These are phyloP conservation scores for Eristalis pertinax DNA, from an alignment of 2,888 invertebrate genomes.

Conservation along the genomic window DNA sequence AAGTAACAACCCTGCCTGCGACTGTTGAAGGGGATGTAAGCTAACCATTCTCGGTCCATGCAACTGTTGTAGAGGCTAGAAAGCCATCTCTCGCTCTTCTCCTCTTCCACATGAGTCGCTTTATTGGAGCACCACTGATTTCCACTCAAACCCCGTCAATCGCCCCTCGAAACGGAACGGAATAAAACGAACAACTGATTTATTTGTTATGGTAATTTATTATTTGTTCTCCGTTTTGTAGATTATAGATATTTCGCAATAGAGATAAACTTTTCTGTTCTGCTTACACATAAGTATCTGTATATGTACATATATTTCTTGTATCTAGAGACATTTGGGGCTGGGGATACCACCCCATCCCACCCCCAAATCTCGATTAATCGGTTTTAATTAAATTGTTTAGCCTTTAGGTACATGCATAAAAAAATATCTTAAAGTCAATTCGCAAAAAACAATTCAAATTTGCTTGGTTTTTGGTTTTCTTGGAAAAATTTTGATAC, in stretches of 20 bases:
- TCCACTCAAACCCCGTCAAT: no score
- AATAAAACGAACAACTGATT: neutral
- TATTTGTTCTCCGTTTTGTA: constrained; percentile 48
- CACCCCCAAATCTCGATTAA: constrained; percentile 32
- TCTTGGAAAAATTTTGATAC: constrained; percentile 49
- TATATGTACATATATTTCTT: constrained; percentile 47
- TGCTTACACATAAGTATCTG: constrained; percentile 43
- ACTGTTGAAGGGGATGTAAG: no score
- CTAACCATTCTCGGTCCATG: no score
- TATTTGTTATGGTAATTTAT: constrained; percentile 60
- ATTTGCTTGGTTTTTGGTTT: constrained; percentile 31
- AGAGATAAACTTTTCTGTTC: constrained; percentile 58
- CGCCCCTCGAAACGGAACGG: no score
- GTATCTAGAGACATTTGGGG: neutral
- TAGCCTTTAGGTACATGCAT: constrained; percentile 66
- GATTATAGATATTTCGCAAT: constrained; percentile 68
- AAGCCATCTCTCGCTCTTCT: no score
- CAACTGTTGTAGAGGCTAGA: no score
- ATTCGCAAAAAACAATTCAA: constrained; percentile 38
- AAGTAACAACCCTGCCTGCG: no score
- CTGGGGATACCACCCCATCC: no score
- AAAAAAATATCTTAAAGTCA: constrained; percentile 58
- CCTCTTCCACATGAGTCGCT: no score
- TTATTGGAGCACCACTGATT: no score
- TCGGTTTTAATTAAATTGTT: constrained; percentile 50